phyloP scores from a whole-genome alignment of 1,140 invertebrate species.

The Condylostylus longicornis region DNA sequence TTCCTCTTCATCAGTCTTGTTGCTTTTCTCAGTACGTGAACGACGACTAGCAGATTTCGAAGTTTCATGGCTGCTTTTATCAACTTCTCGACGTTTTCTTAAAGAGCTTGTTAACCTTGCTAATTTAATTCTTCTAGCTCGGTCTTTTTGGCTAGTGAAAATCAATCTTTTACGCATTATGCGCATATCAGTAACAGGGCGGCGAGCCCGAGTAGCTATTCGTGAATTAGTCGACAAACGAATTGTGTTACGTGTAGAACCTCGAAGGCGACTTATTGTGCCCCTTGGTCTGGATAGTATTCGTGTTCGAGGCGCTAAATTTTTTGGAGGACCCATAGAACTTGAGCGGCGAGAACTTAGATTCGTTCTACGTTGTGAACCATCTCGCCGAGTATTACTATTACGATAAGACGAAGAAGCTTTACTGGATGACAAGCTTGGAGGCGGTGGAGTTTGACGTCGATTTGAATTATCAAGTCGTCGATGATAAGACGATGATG shows the following conservation, averaged over 20 bases:
- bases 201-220: constrained; percentile 15
- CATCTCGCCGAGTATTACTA: background rate
- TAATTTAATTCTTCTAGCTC: constrained; percentile 26
- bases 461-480: too few relatives aligned
- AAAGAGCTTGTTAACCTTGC: constrained; percentile 30
- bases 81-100: constrained; percentile 18
- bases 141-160: constrained; percentile 29
- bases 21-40: too few relatives aligned
- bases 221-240: constrained; percentile 20
- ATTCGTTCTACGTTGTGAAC: constrained; percentile 15
- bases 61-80: constrained; percentile 16
- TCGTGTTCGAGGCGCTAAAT: constrained; percentile 22
- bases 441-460: too few relatives aligned
- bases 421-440: too few relatives aligned
- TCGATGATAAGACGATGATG: too few relatives aligned
- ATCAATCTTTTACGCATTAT: constrained; percentile 28
- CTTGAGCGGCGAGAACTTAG: constrained; percentile 12
- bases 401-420: constrained; percentile 4
- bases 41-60: too few relatives aligned
- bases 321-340: constrained; percentile 28
- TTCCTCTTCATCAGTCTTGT: too few relatives aligned
- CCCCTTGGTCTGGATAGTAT: constrained; percentile 19
- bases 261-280: constrained; percentile 21
- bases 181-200: constrained; percentile 14
- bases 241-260: constrained; percentile 10